Base-by-base conservation (phyloP, 2,797 vertebrate species). In the Pipistrellus pygmaeus region DNA sequence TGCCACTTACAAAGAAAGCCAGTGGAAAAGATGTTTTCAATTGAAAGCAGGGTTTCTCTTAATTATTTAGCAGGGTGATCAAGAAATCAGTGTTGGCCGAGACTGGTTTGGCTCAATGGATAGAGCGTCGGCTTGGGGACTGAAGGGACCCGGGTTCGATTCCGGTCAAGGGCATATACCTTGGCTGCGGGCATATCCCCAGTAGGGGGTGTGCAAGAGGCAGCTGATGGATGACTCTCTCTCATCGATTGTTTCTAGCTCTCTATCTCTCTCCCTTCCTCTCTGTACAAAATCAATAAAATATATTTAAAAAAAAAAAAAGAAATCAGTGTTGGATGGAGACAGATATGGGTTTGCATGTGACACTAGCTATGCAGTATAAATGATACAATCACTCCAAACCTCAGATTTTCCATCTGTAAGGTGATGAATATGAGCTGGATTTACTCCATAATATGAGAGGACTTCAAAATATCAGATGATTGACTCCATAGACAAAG, bases 1-100 rank as follows among this genome's bases (percentile, higher is more conserved):
- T 96, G 60, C 23, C 55, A 68, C 92, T 55, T 68, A 60, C 72
- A 97, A 96, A 96, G 57, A 93, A 92, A 96, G 51, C 53, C 25
- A 38, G 55, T 6, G 38, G 81, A 78, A 90, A 86, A 81, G 53
- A 87, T 71, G 27, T 41, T 83, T 95, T 48, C 41, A 71, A 25
- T 23, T 41, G 51, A 15, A 85, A 90, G 20, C 38, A 66, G 12
- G 60, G 55, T 81, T 94, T 75, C 69, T 15, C 51, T 62, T 25
- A 95, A 85, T 95, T 80, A 86, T 46, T 82, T 84, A 84, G 30
- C 30, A 93, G 9, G 14, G 7, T 20, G 57, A 82, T 75, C 62
- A 86, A 84, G 48, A 84, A 89, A 27, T 41, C 38, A 66, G 10
- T 66, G 21, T 18, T 81, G 0, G 25, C n/a, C n/a, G n/a, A n/a